Conservation (phyloP, 2,113 vertebrate species). For the Oceanites oceanicus region DNA sequence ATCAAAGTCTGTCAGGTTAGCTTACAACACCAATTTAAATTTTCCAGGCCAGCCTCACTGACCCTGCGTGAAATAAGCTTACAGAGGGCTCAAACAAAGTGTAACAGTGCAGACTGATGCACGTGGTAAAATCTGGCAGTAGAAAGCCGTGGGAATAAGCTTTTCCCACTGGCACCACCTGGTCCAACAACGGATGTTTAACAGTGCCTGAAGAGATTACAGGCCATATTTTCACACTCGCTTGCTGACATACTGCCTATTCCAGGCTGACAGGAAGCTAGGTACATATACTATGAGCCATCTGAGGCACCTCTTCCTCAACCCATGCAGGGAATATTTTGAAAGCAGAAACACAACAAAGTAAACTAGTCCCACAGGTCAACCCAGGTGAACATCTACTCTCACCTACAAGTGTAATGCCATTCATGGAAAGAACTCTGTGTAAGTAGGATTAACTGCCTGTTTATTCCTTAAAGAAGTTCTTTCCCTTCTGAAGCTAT, state of each 20-base stretch:
- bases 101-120: background rate
- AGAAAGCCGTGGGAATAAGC: background rate
- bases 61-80: background rate
- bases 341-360: background rate
- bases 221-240: background rate
- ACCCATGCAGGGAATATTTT: background rate
- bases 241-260: background rate
- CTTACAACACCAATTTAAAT: background rate
- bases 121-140: background rate
- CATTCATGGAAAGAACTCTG: background rate
- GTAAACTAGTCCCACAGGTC: background rate
- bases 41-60: background rate
- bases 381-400: background rate
- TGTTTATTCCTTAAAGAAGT: background rate
- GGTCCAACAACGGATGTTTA: background rate
- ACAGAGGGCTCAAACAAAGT: background rate
- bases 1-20: background rate
- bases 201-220: background rate
- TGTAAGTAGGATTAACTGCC: background rate
- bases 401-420: background rate
- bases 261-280: background rate
- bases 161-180: background rate
- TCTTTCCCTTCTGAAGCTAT: background rate
- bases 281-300: background rate
- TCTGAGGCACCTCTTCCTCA: background rate